Base-by-base conservation (phyloP, 2,113 vertebrate genomes). In the Passer domesticus region DNA sequence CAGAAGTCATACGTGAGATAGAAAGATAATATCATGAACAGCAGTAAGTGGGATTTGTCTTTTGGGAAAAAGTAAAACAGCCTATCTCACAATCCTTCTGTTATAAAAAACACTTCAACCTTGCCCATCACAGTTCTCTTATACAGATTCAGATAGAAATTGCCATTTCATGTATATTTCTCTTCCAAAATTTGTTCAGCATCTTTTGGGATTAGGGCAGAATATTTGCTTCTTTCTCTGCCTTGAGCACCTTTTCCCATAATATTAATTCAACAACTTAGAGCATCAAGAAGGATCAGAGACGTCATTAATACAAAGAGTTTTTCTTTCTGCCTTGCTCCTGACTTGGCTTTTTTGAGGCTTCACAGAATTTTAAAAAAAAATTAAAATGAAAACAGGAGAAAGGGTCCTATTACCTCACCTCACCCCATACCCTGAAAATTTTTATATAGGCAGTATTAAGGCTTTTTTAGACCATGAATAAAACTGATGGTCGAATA, bases 201-300 rank as follows among this genome's bases (percentile, higher is more conserved):
- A 62, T 92, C 62, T 75, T 94, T 55, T 93, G 63, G 69, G 95
- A 96, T 70, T 96, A 83, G 83, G 95, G 76, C 58, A 80, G 62
- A 96, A 87, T 97, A 92, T 97, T 96, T 97, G 76, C 59, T 91
- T 90, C 74, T 92, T 64, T 83, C 95, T 91, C 87, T 97, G 89
- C 94, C 87, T 97, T 11, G 2, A 94, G 81, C 62, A 92, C 23
- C 91, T 95, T 95, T 80, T 87, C 69, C 94, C 68, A 68, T 91
- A 73, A 93, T 87, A 97, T 87, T 97, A 95, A 97, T 96, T 97
- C 85, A 94, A 89, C 63, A 43, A 64, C 60, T 86, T 92, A 79
- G 33, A 94, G 43, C 59, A 95, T 95, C 81, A 88, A 88, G 72
- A 86, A 92, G 72, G 73, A 96, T 90, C 84, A 94, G 58, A 92